Percentiles rank a stretch among this genome's conserved stretches.
Evolutionary conservation across 1,140 invertebrate genomes (phyloP).

Genomic region (Stegodyphus dumicola): DNA sequence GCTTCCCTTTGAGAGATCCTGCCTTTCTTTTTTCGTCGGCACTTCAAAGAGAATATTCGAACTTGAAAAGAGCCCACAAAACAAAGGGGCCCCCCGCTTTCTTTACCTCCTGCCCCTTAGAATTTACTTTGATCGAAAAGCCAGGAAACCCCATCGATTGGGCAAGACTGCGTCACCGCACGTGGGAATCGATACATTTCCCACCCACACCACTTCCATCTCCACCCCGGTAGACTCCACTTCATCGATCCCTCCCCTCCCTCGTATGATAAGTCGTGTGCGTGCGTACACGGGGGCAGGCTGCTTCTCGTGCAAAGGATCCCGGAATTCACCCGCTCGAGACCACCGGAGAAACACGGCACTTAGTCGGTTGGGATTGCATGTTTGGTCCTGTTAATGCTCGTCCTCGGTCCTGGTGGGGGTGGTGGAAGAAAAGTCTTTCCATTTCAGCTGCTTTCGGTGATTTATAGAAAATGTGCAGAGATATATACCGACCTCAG

Average conservation of each 20-base stretch:
- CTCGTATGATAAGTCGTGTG: background rate
- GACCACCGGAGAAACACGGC: slow-evolving; percentile 10
- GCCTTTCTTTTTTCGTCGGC: too few species aligned
- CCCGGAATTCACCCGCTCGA: background rate
- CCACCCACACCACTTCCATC: background rate
- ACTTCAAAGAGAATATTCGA: too few species aligned
- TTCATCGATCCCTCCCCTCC: slow-evolving; percentile 21
- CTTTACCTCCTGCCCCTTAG: slow-evolving; percentile 5
- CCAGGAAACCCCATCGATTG: slow-evolving; percentile 8
- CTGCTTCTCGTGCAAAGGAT: background rate
- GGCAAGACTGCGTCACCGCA: slow-evolving; percentile 28
- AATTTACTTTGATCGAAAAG: slow-evolving; percentile 21
- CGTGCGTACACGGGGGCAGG: background rate
- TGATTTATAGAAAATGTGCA: slow-evolving; percentile 7
- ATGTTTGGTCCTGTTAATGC: slow-evolving; percentile 26
- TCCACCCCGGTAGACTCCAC: background rate
- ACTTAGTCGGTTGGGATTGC: slow-evolving; percentile 17
- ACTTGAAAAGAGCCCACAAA: background rate
- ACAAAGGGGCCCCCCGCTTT: background rate
- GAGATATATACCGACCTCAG: background rate
- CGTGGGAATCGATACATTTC: slow-evolving; percentile 15
- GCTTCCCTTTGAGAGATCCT: too few species aligned
- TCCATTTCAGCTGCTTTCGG: slow-evolving; percentile 21
- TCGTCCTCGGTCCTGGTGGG: background rate
- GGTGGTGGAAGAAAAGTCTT: too few species aligned